phyloP scores from a whole-genome alignment of 2,797 vertebrate species.

The Sebastes diaconus region DNA sequence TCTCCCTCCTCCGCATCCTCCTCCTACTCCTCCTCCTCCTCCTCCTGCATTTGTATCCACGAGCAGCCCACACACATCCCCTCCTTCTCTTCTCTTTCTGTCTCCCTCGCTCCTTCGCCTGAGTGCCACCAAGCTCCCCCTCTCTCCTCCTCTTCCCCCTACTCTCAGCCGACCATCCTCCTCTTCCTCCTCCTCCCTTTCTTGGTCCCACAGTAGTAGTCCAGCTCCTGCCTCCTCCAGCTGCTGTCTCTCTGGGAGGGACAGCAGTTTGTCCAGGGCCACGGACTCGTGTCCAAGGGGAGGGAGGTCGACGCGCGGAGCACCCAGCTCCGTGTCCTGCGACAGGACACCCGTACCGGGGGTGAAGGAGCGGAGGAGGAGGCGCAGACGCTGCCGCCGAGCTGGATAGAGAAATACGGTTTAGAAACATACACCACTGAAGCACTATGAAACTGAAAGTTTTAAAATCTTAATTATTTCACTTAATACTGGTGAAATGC shows the following conservation, averaged over 20 bases:
- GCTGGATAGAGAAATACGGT: neutral
- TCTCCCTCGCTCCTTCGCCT: conserved; percentile 7
- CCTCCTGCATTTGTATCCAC: neutral
- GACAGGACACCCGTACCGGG: conserved; percentile 73
- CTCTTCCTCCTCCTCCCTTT: conserved; percentile 60
- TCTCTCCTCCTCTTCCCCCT: neutral
- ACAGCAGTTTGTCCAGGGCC: conserved; percentile 83
- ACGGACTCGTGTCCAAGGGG: conserved; percentile 81
- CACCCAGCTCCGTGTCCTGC: conserved; percentile 73
- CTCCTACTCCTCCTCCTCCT: neutral
- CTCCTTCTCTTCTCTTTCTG: neutral
- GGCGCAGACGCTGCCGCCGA: conserved; percentile 80
- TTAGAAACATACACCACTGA: neutral
- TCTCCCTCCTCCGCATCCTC: neutral
- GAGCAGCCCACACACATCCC: neutral
- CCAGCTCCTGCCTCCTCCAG: conserved; percentile 36
- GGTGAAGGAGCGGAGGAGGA: conserved; percentile 81
- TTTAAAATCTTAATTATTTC: neutral
- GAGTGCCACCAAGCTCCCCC: neutral
- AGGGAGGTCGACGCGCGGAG: conserved; percentile 61
- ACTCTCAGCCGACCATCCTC: neutral
- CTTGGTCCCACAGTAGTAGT: conserved; percentile 53
- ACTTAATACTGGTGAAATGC: neutral
- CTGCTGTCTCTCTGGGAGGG: conserved; percentile 75
- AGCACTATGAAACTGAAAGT: neutral